Conservation (phyloP, 2,797 vertebrate species). For the Sarcoramphus papa region DNA sequence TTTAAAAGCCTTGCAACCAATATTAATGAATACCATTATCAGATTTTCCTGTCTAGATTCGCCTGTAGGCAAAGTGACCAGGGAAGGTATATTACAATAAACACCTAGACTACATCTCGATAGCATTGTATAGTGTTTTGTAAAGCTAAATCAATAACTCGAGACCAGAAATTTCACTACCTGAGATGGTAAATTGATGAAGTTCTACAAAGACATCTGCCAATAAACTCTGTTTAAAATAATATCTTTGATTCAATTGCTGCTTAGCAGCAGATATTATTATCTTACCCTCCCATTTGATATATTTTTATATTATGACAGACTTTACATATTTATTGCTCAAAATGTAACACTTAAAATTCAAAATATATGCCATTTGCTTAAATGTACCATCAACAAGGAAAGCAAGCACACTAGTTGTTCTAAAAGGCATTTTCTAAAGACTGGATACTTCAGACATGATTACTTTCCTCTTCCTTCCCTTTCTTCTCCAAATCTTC, state of each 20-base stretch:
- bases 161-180: neutral
- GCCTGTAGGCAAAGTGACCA: neutral
- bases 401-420: neutral
- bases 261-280: neutral
- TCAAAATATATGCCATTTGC: neutral
- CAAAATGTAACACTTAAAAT: neutral
- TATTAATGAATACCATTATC: neutral
- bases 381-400: neutral
- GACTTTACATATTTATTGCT: neutral
- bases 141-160: neutral
- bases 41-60: neutral
- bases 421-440: neutral
- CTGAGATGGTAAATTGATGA: neutral
- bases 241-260: neutral
- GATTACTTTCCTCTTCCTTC: neutral
- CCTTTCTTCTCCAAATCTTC: neutral
- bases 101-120: neutral
- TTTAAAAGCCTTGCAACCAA: neutral
- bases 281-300: neutral
- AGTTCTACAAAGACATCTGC: neutral
- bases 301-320: neutral
- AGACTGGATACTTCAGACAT: neutral
- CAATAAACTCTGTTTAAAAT: neutral
- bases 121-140: neutral
- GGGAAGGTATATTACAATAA: neutral